These are phyloP conservation scores for Orcinus orca DNA, from an alignment of 2,113 vertebrate genomes.

Conservation along the genomic window DNA sequence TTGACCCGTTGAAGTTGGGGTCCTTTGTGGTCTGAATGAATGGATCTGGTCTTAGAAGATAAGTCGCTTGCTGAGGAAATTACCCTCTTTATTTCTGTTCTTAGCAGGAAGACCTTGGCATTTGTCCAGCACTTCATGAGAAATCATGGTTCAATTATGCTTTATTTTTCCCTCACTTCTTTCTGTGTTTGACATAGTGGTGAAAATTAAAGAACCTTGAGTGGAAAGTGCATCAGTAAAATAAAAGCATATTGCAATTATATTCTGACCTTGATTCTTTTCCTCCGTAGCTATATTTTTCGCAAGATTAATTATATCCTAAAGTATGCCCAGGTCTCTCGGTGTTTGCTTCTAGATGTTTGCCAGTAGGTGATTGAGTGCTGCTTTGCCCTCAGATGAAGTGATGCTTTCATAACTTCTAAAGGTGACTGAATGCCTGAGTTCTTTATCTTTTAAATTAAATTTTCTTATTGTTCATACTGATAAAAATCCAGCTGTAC, in stretches of 20 bases:
- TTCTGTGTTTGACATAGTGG: constrained; percentile 67
- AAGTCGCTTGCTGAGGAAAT: constrained; percentile 48
- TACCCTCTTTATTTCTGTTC: constrained; percentile 9
- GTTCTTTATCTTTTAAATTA: constrained; percentile 49
- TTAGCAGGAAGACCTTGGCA: constrained; percentile 33
- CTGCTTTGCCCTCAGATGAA: constrained; percentile 14
- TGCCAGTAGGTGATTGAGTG: constrained; percentile 25
- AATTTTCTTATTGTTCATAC: constrained; percentile 59
- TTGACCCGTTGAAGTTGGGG: background rate
- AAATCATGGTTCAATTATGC: constrained; percentile 60
- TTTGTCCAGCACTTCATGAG: constrained; percentile 73
- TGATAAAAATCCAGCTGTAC: constrained; percentile 33
- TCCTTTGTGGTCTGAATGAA: constrained; percentile 1
- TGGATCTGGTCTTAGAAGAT: background rate
- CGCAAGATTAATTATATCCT: constrained; percentile 38
- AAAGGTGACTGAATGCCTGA: constrained; percentile 29
- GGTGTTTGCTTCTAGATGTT: constrained; percentile 43
- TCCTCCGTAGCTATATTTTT: constrained; percentile 42
- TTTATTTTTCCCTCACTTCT: constrained; percentile 52
- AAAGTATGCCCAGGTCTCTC: background rate
- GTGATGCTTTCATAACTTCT: constrained; percentile 13
- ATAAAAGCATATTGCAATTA: constrained; percentile 68
- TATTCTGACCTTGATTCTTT: constrained; percentile 74
- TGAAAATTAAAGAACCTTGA: constrained; percentile 72
- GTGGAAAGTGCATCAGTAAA: constrained; percentile 72